phyloP scores from a whole-genome alignment of 1,140 invertebrate species.

The Ruditapes philippinarum region DNA sequence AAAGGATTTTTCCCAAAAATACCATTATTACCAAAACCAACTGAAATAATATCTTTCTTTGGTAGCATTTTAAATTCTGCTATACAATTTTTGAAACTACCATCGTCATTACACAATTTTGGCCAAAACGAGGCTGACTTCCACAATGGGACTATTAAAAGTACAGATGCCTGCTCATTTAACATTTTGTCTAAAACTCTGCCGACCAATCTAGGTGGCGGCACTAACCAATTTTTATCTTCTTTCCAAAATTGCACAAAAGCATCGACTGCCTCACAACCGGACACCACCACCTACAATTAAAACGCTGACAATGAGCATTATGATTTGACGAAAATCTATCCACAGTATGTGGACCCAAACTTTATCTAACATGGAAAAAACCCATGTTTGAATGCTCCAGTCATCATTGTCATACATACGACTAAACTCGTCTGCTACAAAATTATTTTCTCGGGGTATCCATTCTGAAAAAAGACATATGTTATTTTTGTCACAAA shows the following conservation, averaged over 20 bases:
- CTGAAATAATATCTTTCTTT: background rate
- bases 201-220: background rate
- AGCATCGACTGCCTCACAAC: conserved; percentile 8
- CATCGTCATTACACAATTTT: background rate
- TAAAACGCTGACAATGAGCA: conserved; percentile 11
- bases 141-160: conserved; percentile 22
- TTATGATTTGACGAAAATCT: conserved; percentile 52
- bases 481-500: conserved; percentile 32
- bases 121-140: conserved; percentile 40
- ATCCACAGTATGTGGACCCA: background rate
- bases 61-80: background rate
- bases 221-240: conserved; percentile 26
- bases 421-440: conserved; percentile 44
- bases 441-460: conserved; percentile 20
- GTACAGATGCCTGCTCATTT: background rate
- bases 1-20: conserved; percentile 1
- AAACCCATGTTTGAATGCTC: conserved; percentile 17
- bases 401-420: conserved; percentile 55
- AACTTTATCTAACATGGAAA: conserved; percentile 16
- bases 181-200: conserved; percentile 25
- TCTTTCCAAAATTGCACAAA: conserved; percentile 15
- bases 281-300: conserved; percentile 46
- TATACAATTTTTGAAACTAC: background rate
- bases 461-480: conserved; percentile 17
- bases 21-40: background rate